Evolutionary conservation across 2,888 invertebrate species (phyloP).

Genomic region (Crioceris asparagi): DNA sequence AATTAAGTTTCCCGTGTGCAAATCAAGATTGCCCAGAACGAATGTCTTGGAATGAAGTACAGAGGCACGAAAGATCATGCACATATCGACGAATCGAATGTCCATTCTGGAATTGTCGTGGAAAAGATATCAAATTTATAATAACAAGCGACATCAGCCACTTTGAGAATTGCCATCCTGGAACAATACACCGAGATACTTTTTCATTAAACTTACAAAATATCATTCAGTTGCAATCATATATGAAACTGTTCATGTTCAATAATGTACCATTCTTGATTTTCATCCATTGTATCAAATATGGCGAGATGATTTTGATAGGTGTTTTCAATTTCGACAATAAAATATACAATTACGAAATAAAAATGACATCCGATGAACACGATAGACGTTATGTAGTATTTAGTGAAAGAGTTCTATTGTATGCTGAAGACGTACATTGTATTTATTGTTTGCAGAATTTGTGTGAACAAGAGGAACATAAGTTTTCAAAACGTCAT

Average conservation of each 20-base stretch:
- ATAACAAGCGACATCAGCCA: constrained; percentile 13
- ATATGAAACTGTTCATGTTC: constrained; percentile 14
- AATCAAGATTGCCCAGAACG: constrained; percentile 12
- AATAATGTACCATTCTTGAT: constrained; percentile 15
- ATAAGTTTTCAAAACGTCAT: constrained; percentile 14
- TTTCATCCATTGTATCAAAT: constrained; percentile 15
- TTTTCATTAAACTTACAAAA: constrained; percentile 10
- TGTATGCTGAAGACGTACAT: constrained; percentile 16
- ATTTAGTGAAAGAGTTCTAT: constrained; percentile 11
- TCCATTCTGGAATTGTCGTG: constrained; percentile 18
- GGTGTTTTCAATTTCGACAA: constrained; percentile 15
- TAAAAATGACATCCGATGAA: constrained; percentile 12
- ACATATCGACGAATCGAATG: constrained; percentile 12
- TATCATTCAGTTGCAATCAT: constrained; percentile 15
- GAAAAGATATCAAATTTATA: constrained; percentile 12
- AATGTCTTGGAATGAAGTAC: constrained; percentile 14
- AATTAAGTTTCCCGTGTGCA: constrained; percentile 16
- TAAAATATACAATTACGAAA: constrained; percentile 12
- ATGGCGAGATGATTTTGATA: constrained; percentile 15
- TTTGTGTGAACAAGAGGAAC: constrained; percentile 12
- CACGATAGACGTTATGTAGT: constrained; percentile 9
- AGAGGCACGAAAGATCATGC: constrained; percentile 15
- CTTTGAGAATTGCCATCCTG: constrained; percentile 17
- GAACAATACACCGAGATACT: constrained; percentile 9
- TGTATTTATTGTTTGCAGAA: constrained; percentile 18